A percentile compares a stretch with the other conserved stretches of the same genome.
Evolutionary conservation across 2,797 vertebrate genomes (phyloP).

Genomic region (Scolopax bukidnonensis): DNA sequence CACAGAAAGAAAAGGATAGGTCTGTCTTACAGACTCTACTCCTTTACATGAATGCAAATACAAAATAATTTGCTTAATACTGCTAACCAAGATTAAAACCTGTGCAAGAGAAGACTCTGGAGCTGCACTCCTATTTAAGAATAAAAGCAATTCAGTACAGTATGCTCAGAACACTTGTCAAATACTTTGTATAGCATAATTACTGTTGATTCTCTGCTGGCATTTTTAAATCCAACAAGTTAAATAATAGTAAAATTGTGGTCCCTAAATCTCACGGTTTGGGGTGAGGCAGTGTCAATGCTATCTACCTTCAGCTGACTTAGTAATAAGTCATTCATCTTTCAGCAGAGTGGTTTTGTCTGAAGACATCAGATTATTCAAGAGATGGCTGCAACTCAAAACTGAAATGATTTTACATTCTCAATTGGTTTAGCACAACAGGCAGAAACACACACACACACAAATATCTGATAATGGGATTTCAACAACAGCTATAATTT

Average conservation of each 20-base stretch:
- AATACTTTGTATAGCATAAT: background rate
- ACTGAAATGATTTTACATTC: background rate
- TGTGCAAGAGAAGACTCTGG: background rate
- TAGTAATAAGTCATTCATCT: conserved; percentile 55
- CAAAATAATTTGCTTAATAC: background rate
- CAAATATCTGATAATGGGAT: conserved; percentile 66
- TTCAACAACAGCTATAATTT: conserved; percentile 25
- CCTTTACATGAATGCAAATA: background rate
- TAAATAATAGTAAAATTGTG: background rate
- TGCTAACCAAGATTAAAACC: background rate
- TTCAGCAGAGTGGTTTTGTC: background rate
- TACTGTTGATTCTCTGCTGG: background rate
- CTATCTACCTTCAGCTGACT: conserved; percentile 37
- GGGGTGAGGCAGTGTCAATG: background rate
- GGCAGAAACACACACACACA: background rate
- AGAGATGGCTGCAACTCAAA: background rate
- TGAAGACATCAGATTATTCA: conserved; percentile 2
- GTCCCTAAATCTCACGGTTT: background rate
- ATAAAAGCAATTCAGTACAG: background rate
- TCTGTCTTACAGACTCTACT: background rate
- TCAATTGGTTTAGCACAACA: background rate
- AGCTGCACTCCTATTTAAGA: background rate
- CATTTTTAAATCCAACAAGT: background rate
- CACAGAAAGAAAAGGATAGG: background rate
- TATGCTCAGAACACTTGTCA: background rate